Percentiles rank a stretch among this genome's conserved stretches.
These are phyloP conservation scores for Scaptomyza hsui DNA, from an alignment of 1,140 invertebrate species.

Conservation along the genomic window DNA sequence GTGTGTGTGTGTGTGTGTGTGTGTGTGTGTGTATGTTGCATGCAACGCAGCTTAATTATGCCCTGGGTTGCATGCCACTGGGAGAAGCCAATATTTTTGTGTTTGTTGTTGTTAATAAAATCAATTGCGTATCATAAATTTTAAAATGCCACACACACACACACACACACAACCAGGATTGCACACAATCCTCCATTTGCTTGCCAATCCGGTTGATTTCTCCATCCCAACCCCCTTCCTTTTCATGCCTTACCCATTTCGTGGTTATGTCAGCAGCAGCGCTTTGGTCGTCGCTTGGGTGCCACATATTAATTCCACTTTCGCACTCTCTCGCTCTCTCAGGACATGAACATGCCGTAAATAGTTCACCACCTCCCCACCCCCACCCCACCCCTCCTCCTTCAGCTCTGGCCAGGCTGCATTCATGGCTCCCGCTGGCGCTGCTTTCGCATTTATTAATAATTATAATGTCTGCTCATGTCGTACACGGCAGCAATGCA, in stretches of 20 bases:
- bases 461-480: constrained; percentile 79
- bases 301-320: constrained; percentile 81
- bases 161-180: neutral
- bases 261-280: constrained; percentile 62
- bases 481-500: constrained; percentile 45
- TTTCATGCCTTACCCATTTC: constrained; percentile 20
- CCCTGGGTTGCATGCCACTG: constrained; percentile 15
- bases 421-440: constrained; percentile 13
- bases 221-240: too few species aligned
- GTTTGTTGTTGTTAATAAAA: constrained; percentile 73
- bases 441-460: constrained; percentile 78
- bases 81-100: constrained; percentile 60
- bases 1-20: neutral
- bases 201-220: constrained; percentile 16
- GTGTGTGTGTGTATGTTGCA: neutral
- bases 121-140: constrained; percentile 76
- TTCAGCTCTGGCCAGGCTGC: neutral
- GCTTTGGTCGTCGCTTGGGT: constrained; percentile 63
- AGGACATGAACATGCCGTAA: constrained; percentile 70
- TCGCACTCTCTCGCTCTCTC: constrained; percentile 51
- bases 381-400: neutral
- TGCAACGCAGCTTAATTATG: constrained; percentile 60
- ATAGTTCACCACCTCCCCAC: constrained; percentile 59
- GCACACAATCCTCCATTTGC: neutral
- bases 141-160: constrained; percentile 29